Evolutionary conservation across 2,797 vertebrate genomes (phyloP).

Genomic region (Sebastiscus albofasciatus): DNA sequence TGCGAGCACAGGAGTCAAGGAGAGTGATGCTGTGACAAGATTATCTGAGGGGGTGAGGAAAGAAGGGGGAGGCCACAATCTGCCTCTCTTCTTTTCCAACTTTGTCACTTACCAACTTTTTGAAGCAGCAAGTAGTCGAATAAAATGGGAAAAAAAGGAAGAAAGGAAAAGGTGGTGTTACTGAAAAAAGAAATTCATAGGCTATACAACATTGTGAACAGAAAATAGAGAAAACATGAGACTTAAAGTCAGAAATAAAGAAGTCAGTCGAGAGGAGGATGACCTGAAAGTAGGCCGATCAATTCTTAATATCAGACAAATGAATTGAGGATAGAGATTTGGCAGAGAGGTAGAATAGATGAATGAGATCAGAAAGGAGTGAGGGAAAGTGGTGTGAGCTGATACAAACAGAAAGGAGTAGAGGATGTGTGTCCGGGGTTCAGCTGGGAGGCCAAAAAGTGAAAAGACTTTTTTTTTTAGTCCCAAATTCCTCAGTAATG

Average conservation of each 20-base stretch:
- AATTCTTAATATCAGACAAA: slow-evolving; percentile 18
- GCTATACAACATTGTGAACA: not conserved
- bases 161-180: slow-evolving; percentile 44
- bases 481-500: not conserved
- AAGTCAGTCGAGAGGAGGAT: not conserved
- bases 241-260: slow-evolving; percentile 11
- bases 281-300: slow-evolving; percentile 23
- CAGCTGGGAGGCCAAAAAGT: not conserved
- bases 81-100: slow-evolving; percentile 50
- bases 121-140: slow-evolving; percentile 49
- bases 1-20: slow-evolving; percentile 49
- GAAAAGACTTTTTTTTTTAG: not conserved
- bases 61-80: slow-evolving; percentile 46
- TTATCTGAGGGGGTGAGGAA: slow-evolving; percentile 42
- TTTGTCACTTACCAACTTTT: slow-evolving; percentile 73
- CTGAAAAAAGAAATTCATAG: slow-evolving; percentile 29
- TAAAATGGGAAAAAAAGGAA: slow-evolving; percentile 20
- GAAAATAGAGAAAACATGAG: not conserved
- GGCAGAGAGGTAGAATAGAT: slow-evolving; percentile 4
- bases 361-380: slow-evolving; percentile 25
- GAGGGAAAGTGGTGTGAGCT: not conserved
- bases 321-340: slow-evolving; percentile 26
- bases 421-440: not conserved
- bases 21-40: slow-evolving; percentile 51
- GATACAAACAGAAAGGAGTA: not conserved